Evolutionary conservation across 2,888 invertebrate species (phyloP), one percentile per base, ranked within the genome.

Genomic region (Leptodirus hochenwartii): DNA sequence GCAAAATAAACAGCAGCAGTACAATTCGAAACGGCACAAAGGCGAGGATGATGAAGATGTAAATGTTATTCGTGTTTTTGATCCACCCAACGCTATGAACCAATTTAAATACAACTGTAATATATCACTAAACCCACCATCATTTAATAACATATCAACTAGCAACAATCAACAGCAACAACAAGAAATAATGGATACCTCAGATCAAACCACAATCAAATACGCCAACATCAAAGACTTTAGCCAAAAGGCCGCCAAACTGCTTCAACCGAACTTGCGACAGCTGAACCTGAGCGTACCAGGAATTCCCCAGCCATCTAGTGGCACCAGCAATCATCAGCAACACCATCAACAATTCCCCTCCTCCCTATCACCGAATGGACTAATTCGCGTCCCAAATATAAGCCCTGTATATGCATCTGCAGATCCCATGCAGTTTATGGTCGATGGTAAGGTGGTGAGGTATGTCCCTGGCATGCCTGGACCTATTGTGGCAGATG

Each of bases 381-480:
- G 20, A 20, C n/a, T 20, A 20, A 20, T 6, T 20, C 8, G 20
- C 6, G 20, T 9, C 8, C 8, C 20, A 9, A 20, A 20, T n/a
- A n/a, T n/a, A n/a, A n/a, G n/a, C n/a, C n/a, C n/a, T n/a, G n/a
- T n/a, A n/a, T n/a, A n/a, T n/a, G n/a, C n/a, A n/a, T n/a, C n/a
- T n/a, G n/a, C n/a, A n/a, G n/a, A n/a, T 40, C 64, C 64, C 3
- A 43, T 65, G 39, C 62, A 59, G 29, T 39, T 63, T 22, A 47
- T 61, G 2, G 59, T 70, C 22, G 66, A 69, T 37, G 79, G 77
- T 13, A 79, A 78, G 50, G 56, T 75, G n/a, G 77, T 85, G 45
- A 77, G 82, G 1, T 76, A 80, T 50, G 82, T 85, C 8, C 84
- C 84, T 4, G 85, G 84, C 9, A 85, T 85, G 54, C 84, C 85